These are phyloP conservation scores for Tupiocoris notatus DNA, from an alignment of 2,888 invertebrate species.

Conservation along the genomic window DNA sequence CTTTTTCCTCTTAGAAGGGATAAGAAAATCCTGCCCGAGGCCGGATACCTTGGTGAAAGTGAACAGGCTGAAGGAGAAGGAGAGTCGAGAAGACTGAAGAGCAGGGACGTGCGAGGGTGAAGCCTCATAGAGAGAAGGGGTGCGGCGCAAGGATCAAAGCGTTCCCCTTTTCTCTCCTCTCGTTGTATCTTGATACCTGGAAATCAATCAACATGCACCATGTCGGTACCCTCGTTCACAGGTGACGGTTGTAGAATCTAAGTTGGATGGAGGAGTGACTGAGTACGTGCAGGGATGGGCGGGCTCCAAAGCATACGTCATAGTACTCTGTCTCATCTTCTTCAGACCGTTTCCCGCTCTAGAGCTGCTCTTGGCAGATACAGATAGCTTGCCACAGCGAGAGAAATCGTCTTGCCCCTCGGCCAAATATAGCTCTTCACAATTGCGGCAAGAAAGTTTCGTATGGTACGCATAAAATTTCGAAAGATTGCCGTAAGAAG, in stretches of 20 bases:
- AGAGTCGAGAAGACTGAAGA: no score
- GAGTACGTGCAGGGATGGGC: neutral
- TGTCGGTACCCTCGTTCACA: neutral
- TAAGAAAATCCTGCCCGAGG: no score
- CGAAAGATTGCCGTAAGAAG: no score
- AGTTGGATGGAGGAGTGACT: neutral
- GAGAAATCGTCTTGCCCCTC: slow-evolving; percentile 7
- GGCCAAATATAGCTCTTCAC: no score
- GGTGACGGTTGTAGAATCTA: neutral
- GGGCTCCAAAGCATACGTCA: slow-evolving; percentile 9
- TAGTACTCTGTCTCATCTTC: neutral
- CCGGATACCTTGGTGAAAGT: no score
- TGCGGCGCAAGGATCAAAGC: neutral
- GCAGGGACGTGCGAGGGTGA: neutral
- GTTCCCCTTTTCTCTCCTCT: neutral
- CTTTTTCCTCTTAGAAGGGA: neutral
- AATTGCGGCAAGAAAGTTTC: no score
- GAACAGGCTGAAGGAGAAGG: no score
- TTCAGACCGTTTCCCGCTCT: neutral
- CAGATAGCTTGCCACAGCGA: slow-evolving; percentile 13
- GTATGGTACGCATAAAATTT: no score
- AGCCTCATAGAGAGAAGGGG: neutral
- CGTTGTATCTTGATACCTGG: neutral
- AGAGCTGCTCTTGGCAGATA: slow-evolving; percentile 28
- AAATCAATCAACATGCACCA: neutral